These are phyloP conservation scores for Ascaphus truei DNA, from an alignment of 2,113 vertebrate genomes.

Conservation along the genomic window DNA sequence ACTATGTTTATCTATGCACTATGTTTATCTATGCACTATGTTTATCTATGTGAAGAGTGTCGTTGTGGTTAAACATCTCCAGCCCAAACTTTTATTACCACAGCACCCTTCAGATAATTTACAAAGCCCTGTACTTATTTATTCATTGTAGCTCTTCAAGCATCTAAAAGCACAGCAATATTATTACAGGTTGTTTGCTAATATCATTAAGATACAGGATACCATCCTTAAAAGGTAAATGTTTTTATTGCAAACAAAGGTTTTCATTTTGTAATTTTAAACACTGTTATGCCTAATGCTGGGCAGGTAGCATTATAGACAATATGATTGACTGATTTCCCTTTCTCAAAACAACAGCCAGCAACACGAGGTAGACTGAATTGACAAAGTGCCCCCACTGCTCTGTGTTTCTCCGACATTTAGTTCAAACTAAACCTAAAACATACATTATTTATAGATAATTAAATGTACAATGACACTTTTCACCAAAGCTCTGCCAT, in stretches of 20 bases:
- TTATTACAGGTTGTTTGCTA: constrained; percentile 5
- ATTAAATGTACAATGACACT: too few relatives aligned
- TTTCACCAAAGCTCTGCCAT: too few relatives aligned
- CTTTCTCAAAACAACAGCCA: too few relatives aligned
- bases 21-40: background rate
- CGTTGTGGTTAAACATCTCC: too few relatives aligned
- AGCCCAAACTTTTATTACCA: background rate
- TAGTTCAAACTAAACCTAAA: too few relatives aligned
- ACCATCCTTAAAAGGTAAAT: background rate
- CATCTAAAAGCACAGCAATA: background rate
- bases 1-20: constrained; percentile 3
- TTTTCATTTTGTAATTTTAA: background rate
- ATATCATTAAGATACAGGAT: background rate
- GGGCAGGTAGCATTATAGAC: too few relatives aligned
- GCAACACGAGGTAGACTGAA: too few relatives aligned
- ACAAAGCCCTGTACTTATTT: background rate
- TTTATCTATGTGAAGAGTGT: constrained; percentile 22
- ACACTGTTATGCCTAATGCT: too few relatives aligned
- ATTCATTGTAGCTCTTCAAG: background rate
- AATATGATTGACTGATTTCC: too few relatives aligned
- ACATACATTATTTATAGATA: too few relatives aligned
- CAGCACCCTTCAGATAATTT: background rate
- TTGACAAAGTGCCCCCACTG: too few relatives aligned
- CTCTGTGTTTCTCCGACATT: too few relatives aligned
- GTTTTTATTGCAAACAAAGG: constrained; percentile 8